phyloP scores from a whole-genome alignment of 2,888 invertebrate genomes.

The Peribatodes rhomboidaria region DNA sequence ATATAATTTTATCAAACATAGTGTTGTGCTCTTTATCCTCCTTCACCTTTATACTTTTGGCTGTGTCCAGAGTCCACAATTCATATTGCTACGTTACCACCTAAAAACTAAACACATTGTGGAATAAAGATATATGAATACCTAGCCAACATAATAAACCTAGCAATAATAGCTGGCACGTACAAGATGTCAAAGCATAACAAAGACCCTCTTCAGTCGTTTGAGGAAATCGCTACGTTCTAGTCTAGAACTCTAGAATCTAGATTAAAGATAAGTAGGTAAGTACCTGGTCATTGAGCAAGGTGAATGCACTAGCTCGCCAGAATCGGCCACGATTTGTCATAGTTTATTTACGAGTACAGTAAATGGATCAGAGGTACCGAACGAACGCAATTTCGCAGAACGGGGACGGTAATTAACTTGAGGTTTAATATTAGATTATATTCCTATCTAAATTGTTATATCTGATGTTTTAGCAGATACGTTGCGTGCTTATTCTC shows the following conservation, averaged over 20 bases:
- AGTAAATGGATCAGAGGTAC: constrained; percentile 31
- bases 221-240: constrained; percentile 7
- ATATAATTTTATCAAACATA: no score
- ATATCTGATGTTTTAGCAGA: neutral
- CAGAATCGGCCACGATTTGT: constrained; percentile 35
- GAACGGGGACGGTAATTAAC: constrained; percentile 13
- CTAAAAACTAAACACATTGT: no score
- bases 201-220: neutral
- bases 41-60: no score
- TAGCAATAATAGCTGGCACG: neutral
- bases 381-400: constrained; percentile 27
- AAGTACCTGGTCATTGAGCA: constrained; percentile 17
- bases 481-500: neutral
- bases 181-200: neutral
- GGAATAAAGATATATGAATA: no score
- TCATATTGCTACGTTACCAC: no score
- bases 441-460: neutral
- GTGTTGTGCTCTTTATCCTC: no score
- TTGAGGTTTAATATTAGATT: constrained; percentile 17
- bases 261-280: constrained; percentile 7
- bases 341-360: constrained; percentile 41
- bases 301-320: constrained; percentile 34
- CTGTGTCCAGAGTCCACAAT: no score
- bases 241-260: no score
- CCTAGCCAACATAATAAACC: neutral